These are phyloP conservation scores for Chauna torquata DNA, from an alignment of 2,113 vertebrate genomes.

Conservation along the genomic window DNA sequence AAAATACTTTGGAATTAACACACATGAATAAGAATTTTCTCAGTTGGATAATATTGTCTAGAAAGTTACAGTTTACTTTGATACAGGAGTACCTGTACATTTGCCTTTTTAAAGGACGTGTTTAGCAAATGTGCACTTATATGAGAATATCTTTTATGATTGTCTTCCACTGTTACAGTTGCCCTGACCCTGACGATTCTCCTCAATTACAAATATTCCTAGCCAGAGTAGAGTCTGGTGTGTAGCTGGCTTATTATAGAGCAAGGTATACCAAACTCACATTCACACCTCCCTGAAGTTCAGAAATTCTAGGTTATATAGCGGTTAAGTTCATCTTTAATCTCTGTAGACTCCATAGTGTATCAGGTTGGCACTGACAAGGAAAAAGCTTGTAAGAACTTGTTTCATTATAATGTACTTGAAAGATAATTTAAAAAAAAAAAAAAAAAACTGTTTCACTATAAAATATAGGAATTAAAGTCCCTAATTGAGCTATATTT, in stretches of 20 bases:
- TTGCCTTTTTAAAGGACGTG: neutral
- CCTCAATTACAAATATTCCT: neutral
- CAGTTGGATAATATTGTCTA: neutral
- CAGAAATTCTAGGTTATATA: neutral
- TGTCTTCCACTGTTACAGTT: neutral
- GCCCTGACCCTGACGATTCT: neutral
- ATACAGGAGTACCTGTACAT: neutral
- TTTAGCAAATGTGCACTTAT: fast-evolving
- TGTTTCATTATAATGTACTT: fast-evolving
- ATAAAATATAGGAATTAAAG: neutral
- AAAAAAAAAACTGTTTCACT: neutral
- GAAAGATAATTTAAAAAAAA: neutral
- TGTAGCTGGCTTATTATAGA: neutral
- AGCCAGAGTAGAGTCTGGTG: neutral
- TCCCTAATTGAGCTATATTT: neutral
- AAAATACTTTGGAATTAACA: neutral
- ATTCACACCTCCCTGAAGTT: neutral
- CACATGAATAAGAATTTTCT: neutral
- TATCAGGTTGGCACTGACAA: neutral
- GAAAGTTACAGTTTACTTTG: neutral
- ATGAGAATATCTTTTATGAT: neutral
- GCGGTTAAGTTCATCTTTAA: neutral
- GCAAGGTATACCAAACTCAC: neutral
- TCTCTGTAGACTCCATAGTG: fast-evolving
- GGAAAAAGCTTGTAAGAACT: neutral